phyloP scores from a whole-genome alignment of 2,113 vertebrate species.

The Acanthisitta chloris region DNA sequence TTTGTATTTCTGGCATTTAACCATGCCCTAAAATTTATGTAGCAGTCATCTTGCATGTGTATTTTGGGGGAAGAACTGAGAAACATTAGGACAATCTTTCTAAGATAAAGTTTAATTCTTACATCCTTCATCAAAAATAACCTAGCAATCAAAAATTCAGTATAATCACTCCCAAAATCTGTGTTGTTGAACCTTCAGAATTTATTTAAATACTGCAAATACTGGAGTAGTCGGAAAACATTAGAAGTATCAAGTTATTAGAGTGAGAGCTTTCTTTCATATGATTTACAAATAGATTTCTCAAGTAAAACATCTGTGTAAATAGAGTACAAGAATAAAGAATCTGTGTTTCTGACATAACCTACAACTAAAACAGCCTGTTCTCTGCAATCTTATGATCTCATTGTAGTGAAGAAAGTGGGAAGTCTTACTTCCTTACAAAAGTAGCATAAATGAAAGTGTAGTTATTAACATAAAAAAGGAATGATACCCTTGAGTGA shows the following conservation, averaged over 20 bases:
- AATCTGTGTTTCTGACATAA: not conserved
- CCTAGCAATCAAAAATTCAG: not conserved
- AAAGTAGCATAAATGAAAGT: not conserved
- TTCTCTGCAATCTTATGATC: not conserved
- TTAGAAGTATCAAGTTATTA: not conserved
- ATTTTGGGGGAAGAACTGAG: not conserved
- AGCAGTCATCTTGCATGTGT: not conserved
- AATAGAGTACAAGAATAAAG: not conserved
- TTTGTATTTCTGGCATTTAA: not conserved
- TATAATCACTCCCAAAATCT: not conserved
- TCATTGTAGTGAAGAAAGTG: not conserved
- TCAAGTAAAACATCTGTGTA: not conserved
- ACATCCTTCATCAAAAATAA: not conserved
- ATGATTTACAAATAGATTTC: not conserved
- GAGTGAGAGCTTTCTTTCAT: not conserved
- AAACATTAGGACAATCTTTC: not conserved
- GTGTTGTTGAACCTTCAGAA: not conserved
- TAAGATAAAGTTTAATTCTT: not conserved
- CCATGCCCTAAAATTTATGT: not conserved
- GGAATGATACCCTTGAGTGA: constrained; percentile 44
- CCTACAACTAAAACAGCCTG: not conserved
- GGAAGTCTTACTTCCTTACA: not conserved
- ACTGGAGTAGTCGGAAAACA: not conserved
- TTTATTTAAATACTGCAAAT: not conserved
- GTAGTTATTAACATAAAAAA: constrained; percentile 29